phyloP scores from a whole-genome alignment of 2,797 vertebrate species.

The Tragelaphus oryx region DNA sequence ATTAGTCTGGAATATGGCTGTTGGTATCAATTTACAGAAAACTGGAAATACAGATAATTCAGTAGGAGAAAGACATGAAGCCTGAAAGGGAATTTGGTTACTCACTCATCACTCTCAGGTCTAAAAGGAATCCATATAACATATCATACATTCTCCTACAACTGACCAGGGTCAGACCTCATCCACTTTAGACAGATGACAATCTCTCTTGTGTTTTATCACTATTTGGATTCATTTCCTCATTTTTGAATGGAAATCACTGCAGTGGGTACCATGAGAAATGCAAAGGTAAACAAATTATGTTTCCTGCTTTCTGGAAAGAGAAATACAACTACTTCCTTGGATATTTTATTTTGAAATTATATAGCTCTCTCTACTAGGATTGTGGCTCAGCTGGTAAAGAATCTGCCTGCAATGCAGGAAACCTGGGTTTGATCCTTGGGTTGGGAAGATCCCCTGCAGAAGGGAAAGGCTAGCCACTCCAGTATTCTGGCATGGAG shows the following conservation, averaged over 20 bases:
- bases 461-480: neutral
- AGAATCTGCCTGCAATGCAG: neutral
- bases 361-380: neutral
- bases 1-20: neutral
- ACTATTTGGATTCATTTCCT: neutral
- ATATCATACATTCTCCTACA: neutral
- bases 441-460: neutral
- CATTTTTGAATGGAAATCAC: neutral
- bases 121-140: neutral
- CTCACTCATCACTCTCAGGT: neutral
- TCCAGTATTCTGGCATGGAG: neutral
- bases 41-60: neutral
- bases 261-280: neutral
- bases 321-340: neutral
- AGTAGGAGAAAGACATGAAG: neutral
- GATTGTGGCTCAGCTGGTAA: neutral
- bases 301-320: neutral
- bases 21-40: constrained; percentile 3
- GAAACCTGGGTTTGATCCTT: neutral
- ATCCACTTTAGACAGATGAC: neutral
- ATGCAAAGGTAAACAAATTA: constrained; percentile 13
- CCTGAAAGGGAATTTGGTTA: neutral
- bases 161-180: neutral
- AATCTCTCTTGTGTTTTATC: neutral
- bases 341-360: constrained; percentile 4